Base-by-base conservation (phyloP, 2,888 invertebrate genomes). In the Tachina lurida region DNA sequence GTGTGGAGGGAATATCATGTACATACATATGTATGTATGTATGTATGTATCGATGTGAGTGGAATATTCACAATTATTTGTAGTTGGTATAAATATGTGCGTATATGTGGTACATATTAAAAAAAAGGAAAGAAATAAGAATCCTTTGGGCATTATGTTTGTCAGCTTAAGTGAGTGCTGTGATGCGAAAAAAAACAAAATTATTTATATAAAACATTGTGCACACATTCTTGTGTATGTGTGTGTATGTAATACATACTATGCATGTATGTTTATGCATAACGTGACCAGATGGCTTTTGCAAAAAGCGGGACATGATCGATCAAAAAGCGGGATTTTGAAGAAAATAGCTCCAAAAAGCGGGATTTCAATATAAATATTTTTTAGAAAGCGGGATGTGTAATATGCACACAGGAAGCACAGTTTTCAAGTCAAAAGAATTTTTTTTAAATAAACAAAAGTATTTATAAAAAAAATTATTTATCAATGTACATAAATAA, bases 101-200 rank as follows among this genome's bases (percentile, higher is more conserved):
- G 60, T 5, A 22, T 58, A 13, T 31, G 5, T 31, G 31, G 31
- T 31, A n/a, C n/a, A n/a, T n/a, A 31, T 31, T 31, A 31, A 31
- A 31, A 68, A 4, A 31, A 63, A 52, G 43, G 49, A 22, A 19
- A 17, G 43, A 73, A 63, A 39, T 17, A 67, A 68, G 19, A 74
- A 62, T 84, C 88, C 87, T 87, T 87, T 84, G 87, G 88, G 87
- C 79, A 84, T 84, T 87, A 87, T 84, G 78, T 88, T 88, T 87
- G 87, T 87, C 88, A 88, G 87, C 79, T 87, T 86, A 87, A 87
- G 87, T 87, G 85, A 87, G 87, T 87, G 84, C 79, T 87, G 76
- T 76, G 52, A 77, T 84, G 78, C 52, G 75, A 82, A 85, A 71
- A 81, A 68, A 31, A 76, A 70, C 19, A 67, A 74, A 82, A 62